phyloP scores from a whole-genome alignment of 2,888 invertebrate species.

The Xanthorhoe spadicearia region DNA sequence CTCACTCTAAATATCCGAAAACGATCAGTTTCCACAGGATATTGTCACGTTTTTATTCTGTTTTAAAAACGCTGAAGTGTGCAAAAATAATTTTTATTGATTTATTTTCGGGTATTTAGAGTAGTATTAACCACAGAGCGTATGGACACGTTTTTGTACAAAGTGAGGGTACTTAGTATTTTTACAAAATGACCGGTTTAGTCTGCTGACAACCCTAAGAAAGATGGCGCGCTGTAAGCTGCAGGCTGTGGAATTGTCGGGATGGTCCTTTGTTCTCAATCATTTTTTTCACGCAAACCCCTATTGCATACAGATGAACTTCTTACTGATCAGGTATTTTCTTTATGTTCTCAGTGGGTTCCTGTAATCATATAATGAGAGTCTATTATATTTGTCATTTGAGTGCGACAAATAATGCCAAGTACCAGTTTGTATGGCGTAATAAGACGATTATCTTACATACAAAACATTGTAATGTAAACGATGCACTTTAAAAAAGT shows the following conservation, averaged over 20 bases:
- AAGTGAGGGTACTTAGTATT: no score
- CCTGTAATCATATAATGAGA: conserved; percentile 33
- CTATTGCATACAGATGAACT: conserved; percentile 51
- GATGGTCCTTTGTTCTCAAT: conserved; percentile 41
- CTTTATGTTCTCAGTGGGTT: conserved; percentile 30
- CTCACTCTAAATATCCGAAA: no score
- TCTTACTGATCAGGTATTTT: conserved; percentile 37
- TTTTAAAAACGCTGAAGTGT: no score
- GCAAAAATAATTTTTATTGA: no score
- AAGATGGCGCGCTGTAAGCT: conserved; percentile 13
- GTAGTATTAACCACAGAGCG: no score
- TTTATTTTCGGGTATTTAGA: no score
- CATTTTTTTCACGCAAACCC: conserved; percentile 50
- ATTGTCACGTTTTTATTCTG: no score
- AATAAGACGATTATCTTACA: background rate
- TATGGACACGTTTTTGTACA: no score
- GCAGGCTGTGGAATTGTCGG: conserved; percentile 43
- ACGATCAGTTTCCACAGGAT: no score
- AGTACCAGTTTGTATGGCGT: background rate
- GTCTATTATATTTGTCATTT: conserved; percentile 28
- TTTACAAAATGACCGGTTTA: no score
- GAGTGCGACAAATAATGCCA: conserved; percentile 7
- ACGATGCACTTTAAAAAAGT: no score
- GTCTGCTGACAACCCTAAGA: conserved; percentile 18
- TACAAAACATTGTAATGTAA: no score